Conservation (phyloP, 2,113 vertebrate species). For the Sphaerodactylus townsendi region DNA sequence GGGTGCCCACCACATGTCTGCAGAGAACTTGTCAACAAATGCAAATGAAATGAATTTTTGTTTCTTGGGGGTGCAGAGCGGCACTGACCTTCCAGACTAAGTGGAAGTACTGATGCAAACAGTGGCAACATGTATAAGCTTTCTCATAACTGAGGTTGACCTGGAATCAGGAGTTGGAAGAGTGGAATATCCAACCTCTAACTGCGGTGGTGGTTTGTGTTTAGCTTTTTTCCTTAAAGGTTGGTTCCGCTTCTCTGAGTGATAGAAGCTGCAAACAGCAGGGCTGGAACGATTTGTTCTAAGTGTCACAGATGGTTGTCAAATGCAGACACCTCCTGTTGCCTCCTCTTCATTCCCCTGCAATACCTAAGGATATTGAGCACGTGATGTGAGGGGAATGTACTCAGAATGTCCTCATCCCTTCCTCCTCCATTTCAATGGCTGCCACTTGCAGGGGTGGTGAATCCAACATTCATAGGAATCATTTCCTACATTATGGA, state of each 20-base stretch:
- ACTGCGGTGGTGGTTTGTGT: neutral
- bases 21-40: slow-evolving; percentile 33
- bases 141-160: neutral
- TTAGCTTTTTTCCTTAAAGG: neutral
- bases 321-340: neutral
- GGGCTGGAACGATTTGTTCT: neutral
- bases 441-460: neutral
- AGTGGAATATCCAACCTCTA: neutral
- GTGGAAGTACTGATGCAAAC: neutral
- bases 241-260: neutral
- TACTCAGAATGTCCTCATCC: neutral
- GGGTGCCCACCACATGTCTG: slow-evolving; percentile 44
- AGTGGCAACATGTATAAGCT: neutral
- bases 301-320: neutral
- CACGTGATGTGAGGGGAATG: neutral
- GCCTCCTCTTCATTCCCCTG: neutral
- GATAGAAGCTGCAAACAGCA: neutral
- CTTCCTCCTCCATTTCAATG: neutral
- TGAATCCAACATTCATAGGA: neutral
- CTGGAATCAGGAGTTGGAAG: neutral
- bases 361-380: neutral
- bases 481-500: too few relatives aligned
- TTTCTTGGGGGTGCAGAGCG: neutral
- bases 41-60: slow-evolving; percentile 43
- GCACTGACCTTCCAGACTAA: neutral